Percentiles rank a stretch among this genome's conserved stretches.
Conservation (phyloP, 2,797 vertebrate genomes). For the Fratercula arctica region DNA sequence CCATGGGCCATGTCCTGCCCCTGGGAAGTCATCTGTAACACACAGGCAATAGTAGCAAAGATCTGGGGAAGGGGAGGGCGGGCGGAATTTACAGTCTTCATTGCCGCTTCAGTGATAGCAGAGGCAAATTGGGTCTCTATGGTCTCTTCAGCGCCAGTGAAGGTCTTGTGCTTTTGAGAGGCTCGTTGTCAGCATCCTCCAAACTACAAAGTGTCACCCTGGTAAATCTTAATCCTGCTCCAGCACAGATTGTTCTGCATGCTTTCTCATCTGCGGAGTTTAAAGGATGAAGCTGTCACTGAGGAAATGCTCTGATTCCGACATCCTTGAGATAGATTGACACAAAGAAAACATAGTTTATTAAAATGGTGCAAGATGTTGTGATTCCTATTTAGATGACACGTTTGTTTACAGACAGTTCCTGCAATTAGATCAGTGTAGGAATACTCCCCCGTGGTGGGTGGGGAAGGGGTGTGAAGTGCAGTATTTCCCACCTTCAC, state of each 20-base stretch:
- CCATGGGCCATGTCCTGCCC: neutral
- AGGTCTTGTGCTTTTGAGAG: neutral
- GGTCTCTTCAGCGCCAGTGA: neutral
- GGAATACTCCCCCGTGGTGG: neutral
- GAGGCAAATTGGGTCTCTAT: neutral
- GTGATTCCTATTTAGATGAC: neutral
- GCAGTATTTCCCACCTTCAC: neutral
- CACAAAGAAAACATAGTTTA: neutral
- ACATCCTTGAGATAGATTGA: neutral
- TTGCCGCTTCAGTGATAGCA: neutral
- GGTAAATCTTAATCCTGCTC: constrained; percentile 50
- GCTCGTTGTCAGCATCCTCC: constrained; percentile 12
- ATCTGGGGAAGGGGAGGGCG: neutral
- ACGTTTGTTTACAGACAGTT: neutral
- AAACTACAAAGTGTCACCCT: constrained; percentile 37
- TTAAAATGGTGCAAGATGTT: neutral
- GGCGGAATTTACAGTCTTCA: neutral
- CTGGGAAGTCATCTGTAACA: neutral
- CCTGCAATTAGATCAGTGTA: neutral
- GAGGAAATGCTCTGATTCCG: neutral
- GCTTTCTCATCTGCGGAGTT: neutral
- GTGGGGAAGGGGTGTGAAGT: neutral
- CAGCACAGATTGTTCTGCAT: neutral
- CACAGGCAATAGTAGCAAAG: neutral
- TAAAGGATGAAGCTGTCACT: constrained; percentile 51